Evolutionary conservation across 2,888 invertebrate species (phyloP), one percentile per base, ranked within the genome.

Genomic region (Rhimphoctona megacephalus): DNA sequence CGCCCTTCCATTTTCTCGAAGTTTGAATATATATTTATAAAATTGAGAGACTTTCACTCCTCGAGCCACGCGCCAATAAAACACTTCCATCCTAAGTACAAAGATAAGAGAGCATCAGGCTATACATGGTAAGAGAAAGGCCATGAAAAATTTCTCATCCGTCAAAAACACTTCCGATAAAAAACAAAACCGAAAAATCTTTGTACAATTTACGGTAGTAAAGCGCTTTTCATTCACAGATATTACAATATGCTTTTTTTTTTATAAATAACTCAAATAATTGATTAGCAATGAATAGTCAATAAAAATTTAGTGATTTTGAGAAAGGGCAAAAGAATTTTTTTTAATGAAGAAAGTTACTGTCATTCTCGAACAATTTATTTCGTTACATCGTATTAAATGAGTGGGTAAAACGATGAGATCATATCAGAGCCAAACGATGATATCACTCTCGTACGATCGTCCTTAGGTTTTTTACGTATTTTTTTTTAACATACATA

Each of bases 1-100:
- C 67, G 67, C 36, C 67, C 54, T 78, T 67, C 25, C 17, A 39
- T 8, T 25, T 33, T 0, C 9, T 67, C 8, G 11, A 25, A 14
- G 39, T 14, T 36, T 25, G 2, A 69, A 36, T 11, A 17, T 52
- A 54, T 25, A 46, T 61, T 7, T 57, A 61, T 43, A 88, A 87
- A 83, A 77, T 73, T 72, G 36, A 72, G 88, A 92, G 88, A 92
- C 92, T 92, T 92, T 92, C 92, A 92, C 92, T 92, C 89, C 88
- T 78, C 73, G 46, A 76, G 64, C 66, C 73, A 69, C 66, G 54
- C 64, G 66, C 83, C 83, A 78, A 78, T 84, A 46, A 81, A 72
- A 83, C 33, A 70, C 78, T 70, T 54, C 52, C 52, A 61, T 83
- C 43, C 52, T 22, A n/a, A 36, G 36, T 22, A 61, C 22, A 67